phyloP scores from a whole-genome alignment of 1,140 invertebrate species.

The Lepidurus couesii region DNA sequence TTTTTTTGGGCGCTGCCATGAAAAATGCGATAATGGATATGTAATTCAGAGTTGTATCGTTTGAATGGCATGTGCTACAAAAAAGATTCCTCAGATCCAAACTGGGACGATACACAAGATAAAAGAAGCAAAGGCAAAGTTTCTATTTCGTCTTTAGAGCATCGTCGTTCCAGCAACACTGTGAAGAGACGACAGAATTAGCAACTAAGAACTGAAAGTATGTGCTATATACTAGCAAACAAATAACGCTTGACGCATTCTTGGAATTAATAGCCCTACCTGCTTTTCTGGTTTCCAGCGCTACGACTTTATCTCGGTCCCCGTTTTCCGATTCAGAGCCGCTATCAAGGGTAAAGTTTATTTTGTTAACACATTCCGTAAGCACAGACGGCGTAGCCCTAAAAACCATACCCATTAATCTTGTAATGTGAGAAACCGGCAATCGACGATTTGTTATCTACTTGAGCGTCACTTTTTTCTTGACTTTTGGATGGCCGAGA shows the following conservation, averaged over 20 bases:
- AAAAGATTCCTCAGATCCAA: constrained; percentile 11
- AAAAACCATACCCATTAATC: neutral
- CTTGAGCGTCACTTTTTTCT: constrained; percentile 75
- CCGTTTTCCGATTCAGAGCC: neutral
- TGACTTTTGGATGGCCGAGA: constrained; percentile 52
- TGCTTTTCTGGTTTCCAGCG: neutral
- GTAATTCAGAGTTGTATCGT: neutral
- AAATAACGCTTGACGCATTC: too few species aligned
- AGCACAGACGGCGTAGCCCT: constrained; percentile 52
- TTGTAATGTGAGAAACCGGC: neutral
- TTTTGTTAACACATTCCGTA: constrained; percentile 3
- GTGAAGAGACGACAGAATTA: neutral
- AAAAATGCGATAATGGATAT: neutral
- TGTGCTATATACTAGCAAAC: too few species aligned
- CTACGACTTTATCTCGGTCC: neutral
- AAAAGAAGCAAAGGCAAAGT: constrained; percentile 22
- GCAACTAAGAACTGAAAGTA: neutral
- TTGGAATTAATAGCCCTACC: neutral
- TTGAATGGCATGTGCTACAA: neutral
- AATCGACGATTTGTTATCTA: constrained; percentile 39
- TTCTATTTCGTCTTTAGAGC: neutral
- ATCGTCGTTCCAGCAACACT: neutral
- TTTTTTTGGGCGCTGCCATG: too few species aligned
- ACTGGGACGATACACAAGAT: constrained; percentile 18
- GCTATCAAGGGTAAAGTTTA: neutral